Base-by-base conservation (phyloP, 2,113 vertebrate genomes). In the Meleagris gallopavo region DNA sequence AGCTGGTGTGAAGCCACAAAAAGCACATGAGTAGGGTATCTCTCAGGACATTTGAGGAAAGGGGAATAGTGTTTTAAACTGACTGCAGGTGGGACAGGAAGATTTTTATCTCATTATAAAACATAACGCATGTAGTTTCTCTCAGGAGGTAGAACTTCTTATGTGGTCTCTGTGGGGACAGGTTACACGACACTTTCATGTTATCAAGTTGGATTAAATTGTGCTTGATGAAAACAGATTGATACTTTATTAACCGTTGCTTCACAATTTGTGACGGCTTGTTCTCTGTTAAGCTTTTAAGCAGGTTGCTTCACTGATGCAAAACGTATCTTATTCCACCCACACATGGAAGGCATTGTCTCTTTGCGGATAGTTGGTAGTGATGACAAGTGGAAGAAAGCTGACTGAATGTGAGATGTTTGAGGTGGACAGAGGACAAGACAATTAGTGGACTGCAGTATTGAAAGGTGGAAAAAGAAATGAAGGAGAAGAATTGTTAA, bases 231-330 rank as follows among this genome's bases (percentile, higher is more conserved):
- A 94, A 81, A 90, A 72, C 52, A 94, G 77, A 90, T 90, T 94
- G 86, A 89, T 94, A 85, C 88, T 94, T 94, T 80, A 88, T 95
- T 94, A 96, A 86, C 32, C 60, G 14, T 90, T 43, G 61, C 80
- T 88, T 86, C 83, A 92, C 61, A 46, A 11, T 92, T 90, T 66
- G 50, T 83, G 65, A 34, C 83, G 83, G 43, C 58, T 89, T 5
- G 24, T 90, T 90, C 64, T 90, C 75, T 67, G 55, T 74, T 85
- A 86, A 86, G 66, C 45, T 89, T 95, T 89, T 85, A 93, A 73
- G 72, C 64, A 88, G 88, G 66, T 94, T 87, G 40, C 13, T 95
- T 91, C 82, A 85, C 76, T 71, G 32, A 16, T 41, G 38, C 80
- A 58, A 74, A 88, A 34, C 30, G 22, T 72, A 45, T 11, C 36